A percentile compares a stretch with the other conserved stretches of the same genome.
phyloP scores from a whole-genome alignment of 2,888 invertebrate species.

The Lordiphosa fenestrarum region DNA sequence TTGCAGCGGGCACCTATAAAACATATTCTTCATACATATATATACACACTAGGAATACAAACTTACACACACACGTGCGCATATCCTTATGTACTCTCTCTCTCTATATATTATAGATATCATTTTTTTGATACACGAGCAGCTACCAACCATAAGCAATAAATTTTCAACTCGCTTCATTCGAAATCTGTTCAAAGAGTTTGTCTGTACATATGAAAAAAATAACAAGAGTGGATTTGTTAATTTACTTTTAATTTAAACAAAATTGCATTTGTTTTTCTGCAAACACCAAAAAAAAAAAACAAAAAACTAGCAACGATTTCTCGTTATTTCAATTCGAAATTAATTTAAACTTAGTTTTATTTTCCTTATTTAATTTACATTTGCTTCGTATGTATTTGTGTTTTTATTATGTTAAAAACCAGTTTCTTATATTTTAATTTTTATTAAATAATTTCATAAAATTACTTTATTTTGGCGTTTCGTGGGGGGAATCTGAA shows the following conservation, averaged over 20 bases:
- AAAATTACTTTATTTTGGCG: background rate
- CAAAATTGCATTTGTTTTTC: slow-evolving; percentile 54
- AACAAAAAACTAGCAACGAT: slow-evolving; percentile 18
- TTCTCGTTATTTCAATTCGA: slow-evolving; percentile 40
- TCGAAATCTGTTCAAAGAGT: slow-evolving; percentile 26
- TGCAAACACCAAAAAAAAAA: slow-evolving; percentile 44
- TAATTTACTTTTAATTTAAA: slow-evolving; percentile 26
- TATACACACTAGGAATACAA: slow-evolving; percentile 16
- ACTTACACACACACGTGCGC: slow-evolving; percentile 43
- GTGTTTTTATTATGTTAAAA: slow-evolving; percentile 55
- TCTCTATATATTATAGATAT: slow-evolving; percentile 24
- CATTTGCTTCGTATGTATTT: slow-evolving; percentile 40
- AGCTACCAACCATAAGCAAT: slow-evolving; percentile 43
- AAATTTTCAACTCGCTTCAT: slow-evolving; percentile 52
- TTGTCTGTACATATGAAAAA: slow-evolving; percentile 43
- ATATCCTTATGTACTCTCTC: slow-evolving; percentile 65
- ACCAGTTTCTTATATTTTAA: slow-evolving; percentile 9
- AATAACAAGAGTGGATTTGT: slow-evolving; percentile 37
- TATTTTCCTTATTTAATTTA: slow-evolving; percentile 37
- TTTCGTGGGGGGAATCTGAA: background rate
- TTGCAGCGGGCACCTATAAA: slow-evolving; percentile 37
- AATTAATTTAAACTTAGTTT: slow-evolving; percentile 47
- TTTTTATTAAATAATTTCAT: slow-evolving; percentile 27
- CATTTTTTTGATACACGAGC: slow-evolving; percentile 18
- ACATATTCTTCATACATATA: slow-evolving; percentile 11